A percentile compares a stretch with the other conserved stretches of the same genome.
Conservation (phyloP, 1,140 invertebrate genomes). For the Dufourea novaeangliae region DNA sequence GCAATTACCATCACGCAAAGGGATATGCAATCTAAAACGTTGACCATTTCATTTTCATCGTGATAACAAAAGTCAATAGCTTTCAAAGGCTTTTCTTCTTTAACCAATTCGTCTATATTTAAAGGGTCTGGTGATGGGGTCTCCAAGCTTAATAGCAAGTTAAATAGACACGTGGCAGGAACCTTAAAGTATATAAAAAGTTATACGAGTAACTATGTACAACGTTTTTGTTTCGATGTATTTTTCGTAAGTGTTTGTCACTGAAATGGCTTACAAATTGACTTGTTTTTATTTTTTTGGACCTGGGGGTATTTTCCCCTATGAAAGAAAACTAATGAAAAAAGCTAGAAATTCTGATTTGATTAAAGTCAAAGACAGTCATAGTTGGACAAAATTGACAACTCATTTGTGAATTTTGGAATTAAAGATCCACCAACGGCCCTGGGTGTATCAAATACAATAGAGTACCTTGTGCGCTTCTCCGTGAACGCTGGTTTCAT, state of each 20-base stretch:
- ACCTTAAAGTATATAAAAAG: conserved; percentile 83
- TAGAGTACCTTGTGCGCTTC: conserved; percentile 91
- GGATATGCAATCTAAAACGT: conserved; percentile 95
- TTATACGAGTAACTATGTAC: not conserved
- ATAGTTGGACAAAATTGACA: too few relatives aligned
- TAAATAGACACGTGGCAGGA: conserved; percentile 94
- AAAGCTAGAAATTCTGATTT: too few relatives aligned
- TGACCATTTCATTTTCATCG: conserved; percentile 97
- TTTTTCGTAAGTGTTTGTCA: too few relatives aligned
- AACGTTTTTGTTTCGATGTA: not conserved
- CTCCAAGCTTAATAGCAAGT: conserved; percentile 94
- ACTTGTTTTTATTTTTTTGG: too few relatives aligned
- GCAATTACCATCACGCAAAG: conserved; percentile 98
- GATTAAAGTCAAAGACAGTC: too few relatives aligned
- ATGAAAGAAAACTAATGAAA: too few relatives aligned
- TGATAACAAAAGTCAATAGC: conserved; percentile 99
- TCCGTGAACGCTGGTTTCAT: conserved; percentile 91
- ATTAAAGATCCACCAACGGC: too few relatives aligned
- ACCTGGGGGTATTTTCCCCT: too few relatives aligned
- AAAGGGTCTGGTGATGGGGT: conserved; percentile 96
- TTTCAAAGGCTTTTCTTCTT: conserved; percentile 97
- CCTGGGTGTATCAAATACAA: not conserved
- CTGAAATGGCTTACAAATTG: too few relatives aligned
- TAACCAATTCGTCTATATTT: conserved; percentile 97
- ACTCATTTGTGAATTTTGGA: too few relatives aligned